Evolutionary conservation across 2,113 vertebrate species (phyloP).

Genomic region (Oncorhynchus kisutch): DNA sequence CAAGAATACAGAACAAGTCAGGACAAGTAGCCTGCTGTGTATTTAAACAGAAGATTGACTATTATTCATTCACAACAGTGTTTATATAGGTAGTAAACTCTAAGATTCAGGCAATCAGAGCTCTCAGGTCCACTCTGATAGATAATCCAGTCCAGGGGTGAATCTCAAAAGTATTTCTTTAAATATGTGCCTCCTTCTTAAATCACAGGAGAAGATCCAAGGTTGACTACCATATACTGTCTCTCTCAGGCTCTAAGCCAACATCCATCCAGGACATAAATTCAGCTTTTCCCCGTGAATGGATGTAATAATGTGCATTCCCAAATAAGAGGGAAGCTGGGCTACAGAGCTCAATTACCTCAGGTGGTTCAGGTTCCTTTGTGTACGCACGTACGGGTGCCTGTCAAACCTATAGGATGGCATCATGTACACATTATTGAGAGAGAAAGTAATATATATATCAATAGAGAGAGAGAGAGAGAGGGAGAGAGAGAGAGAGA

Average conservation of each 20-base stretch:
- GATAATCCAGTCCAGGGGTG: constrained; percentile 50
- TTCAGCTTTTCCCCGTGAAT: constrained; percentile 88
- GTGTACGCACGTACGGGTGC: constrained; percentile 71
- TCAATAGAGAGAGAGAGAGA: too few relatives aligned
- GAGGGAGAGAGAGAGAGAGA: too few relatives aligned
- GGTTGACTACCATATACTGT: constrained; percentile 79
- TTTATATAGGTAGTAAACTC: constrained; percentile 37
- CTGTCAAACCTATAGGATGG: constrained; percentile 87
- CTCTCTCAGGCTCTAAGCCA: constrained; percentile 74
- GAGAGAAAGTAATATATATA: too few relatives aligned
- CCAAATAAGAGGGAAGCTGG: constrained; percentile 88
- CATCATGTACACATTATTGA: constrained; percentile 86
- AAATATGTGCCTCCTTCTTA: too few relatives aligned
- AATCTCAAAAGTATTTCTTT: too few relatives aligned
- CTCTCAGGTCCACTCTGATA: constrained; percentile 52
- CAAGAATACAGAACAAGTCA: not conserved
- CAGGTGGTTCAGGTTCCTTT: constrained; percentile 81
- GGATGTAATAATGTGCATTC: constrained; percentile 83
- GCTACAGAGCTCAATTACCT: constrained; percentile 73
- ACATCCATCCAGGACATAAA: constrained; percentile 86
- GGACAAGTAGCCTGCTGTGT: too few relatives aligned
- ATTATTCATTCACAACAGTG: constrained; percentile 35
- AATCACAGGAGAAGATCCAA: too few relatives aligned
- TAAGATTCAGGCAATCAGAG: constrained; percentile 27
- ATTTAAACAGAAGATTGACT: constrained; percentile 56